Evolutionary conservation across 2,797 vertebrate species (phyloP), one percentile per base, ranked within the genome.

Genomic region (Myioborus melanocephalus): DNA sequence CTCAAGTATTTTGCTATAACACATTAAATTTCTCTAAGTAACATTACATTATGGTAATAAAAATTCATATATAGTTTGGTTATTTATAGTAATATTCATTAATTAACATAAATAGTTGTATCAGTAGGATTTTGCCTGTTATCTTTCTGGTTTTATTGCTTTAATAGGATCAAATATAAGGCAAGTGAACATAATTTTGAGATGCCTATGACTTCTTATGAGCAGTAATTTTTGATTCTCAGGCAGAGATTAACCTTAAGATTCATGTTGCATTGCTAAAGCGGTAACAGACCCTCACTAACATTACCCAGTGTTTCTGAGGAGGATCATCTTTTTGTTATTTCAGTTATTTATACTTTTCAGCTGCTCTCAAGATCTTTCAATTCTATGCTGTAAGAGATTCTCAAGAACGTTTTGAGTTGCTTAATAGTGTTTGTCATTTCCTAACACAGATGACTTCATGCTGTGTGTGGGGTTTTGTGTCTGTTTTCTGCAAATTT

Each of bases 391-490:
- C 7, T 20, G 6, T 41, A 46, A 39, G 15, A 63, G 3, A 55
- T 52, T 68, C 12, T 26, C 72, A 52, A 35, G 3, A 53, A 39
- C 26, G 1, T 78, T 78, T 89, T 55, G 32, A 43, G 9, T 55
- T 57, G 8, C 13, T 57, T 84, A n/a, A 44, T 78, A 44, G 63
- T 60, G 2, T 43, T 88, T 32, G 8, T 3, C 15, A 78, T 75
- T 83, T 75, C 19, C 12, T 81, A 64, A 53, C 6, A 26, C 19
- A 46, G 35, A 60, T 14, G 10, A 43, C 4, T 50, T 89, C 21
- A 57, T 27, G 19, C 4, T 43, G 24, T 46, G 2, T 50, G 22
- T 86, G 6, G 7, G 1, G 0, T 1, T 34, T 34, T 53, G 61
- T 43, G 21, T 21, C 9, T 44, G 8, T 35, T 73, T 64, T 71